Evolutionary conservation across 2,888 invertebrate genomes (phyloP).

Genomic region (Xestia rhomboidea): DNA sequence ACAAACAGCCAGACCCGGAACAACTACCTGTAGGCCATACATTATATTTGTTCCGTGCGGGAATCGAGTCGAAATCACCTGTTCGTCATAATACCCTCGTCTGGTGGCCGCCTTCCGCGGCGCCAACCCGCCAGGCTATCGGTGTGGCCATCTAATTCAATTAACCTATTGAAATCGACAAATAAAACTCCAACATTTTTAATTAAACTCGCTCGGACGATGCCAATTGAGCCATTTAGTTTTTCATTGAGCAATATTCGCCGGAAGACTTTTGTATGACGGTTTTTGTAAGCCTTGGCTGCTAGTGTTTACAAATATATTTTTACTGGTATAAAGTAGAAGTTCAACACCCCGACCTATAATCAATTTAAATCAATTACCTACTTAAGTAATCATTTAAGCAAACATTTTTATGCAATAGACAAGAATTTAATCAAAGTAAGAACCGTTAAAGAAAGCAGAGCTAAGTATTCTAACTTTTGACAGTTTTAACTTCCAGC

Average conservation of each 20-base stretch:
- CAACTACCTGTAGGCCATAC: background rate
- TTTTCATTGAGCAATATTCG: constrained; percentile 20
- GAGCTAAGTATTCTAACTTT: too few species aligned
- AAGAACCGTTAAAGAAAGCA: too few species aligned
- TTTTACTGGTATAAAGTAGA: background rate
- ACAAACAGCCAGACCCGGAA: background rate
- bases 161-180: constrained; percentile 55
- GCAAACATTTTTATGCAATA: too few species aligned
- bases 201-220: constrained; percentile 40
- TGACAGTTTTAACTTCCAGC: too few species aligned
- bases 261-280: constrained; percentile 1
- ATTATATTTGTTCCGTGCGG: background rate
- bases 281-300: background rate
- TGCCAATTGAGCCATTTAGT: constrained; percentile 55
- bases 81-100: constrained; percentile 22
- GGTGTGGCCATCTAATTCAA: constrained; percentile 46
- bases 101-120: constrained; percentile 1
- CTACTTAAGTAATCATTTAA: too few species aligned
- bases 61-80: too few species aligned
- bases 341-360: background rate
- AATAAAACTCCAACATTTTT: constrained; percentile 41
- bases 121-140: constrained; percentile 15
- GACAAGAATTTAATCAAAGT: too few species aligned
- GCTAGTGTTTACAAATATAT: background rate
- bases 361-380: too few species aligned